These are phyloP conservation scores for Dissostichus mawsoni DNA, from an alignment of 2,113 vertebrate species.

Conservation along the genomic window DNA sequence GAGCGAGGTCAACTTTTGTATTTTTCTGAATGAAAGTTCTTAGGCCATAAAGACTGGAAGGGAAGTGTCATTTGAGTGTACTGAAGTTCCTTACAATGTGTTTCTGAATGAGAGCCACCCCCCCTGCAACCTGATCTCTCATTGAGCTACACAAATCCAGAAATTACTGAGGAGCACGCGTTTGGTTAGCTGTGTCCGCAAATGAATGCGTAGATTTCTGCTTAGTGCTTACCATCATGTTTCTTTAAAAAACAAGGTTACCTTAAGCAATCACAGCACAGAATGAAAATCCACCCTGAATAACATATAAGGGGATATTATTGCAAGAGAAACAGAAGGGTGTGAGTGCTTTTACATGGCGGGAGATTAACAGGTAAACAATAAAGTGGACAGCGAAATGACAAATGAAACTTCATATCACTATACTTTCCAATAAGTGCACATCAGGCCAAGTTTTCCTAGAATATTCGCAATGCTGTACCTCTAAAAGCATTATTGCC, in stretches of 20 bases:
- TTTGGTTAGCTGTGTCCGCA: no score
- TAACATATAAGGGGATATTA: not conserved
- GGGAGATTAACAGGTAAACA: constrained; percentile 14
- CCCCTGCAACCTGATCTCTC: no score
- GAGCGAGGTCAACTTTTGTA: not conserved
- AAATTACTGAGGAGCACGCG: no score
- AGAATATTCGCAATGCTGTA: constrained; percentile 1
- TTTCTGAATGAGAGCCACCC: constrained; percentile 21
- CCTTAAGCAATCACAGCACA: constrained; percentile 8
- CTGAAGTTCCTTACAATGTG: not conserved
- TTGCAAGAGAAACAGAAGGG: not conserved
- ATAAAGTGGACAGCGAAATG: not conserved
- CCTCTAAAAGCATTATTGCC: constrained; percentile 2
- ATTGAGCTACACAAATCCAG: no score
- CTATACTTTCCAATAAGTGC: not conserved
- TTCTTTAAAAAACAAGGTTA: not conserved
- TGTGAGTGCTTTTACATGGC: not conserved
- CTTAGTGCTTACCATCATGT: not conserved
- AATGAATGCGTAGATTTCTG: no score
- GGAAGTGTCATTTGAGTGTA: not conserved
- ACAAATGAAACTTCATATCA: constrained; percentile 29
- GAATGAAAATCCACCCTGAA: not conserved
- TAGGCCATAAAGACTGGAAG: not conserved
- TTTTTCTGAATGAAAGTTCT: not conserved
- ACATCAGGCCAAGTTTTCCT: not conserved